Conservation (phyloP, 2,888 invertebrate species). For the Meandrusa payeni region DNA sequence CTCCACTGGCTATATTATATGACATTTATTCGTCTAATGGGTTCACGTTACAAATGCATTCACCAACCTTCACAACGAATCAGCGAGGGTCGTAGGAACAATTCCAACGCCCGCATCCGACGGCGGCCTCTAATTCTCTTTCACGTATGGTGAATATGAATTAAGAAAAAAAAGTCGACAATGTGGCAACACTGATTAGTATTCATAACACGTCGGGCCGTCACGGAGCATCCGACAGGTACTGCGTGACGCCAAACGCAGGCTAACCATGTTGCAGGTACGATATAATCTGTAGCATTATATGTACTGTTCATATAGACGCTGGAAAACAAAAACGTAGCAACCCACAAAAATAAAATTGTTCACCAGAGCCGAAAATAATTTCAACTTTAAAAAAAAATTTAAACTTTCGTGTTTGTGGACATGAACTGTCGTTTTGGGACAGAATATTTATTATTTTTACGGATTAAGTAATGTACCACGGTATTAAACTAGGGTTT, state of each 20-base stretch:
- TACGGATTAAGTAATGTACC: too few species aligned
- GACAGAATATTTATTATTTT: too few species aligned
- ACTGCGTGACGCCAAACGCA: slow-evolving; percentile 14
- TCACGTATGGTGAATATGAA: slow-evolving; percentile 25
- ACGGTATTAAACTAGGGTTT: too few species aligned
- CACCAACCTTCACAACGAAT: slow-evolving; percentile 4
- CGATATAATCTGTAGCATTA: slow-evolving; percentile 7
- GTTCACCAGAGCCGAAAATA: too few species aligned
- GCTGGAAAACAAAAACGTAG: too few species aligned
- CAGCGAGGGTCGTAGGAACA: slow-evolving; percentile 17
- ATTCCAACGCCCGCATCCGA: slow-evolving; percentile 21
- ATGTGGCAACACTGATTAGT: slow-evolving; percentile 22
- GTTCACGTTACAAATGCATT: slow-evolving; percentile 1
- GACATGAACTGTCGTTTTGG: too few species aligned
- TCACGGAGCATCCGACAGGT: slow-evolving; percentile 17
- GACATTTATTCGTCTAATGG: not conserved
- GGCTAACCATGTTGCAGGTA: slow-evolving; percentile 18
- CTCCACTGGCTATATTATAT: too few species aligned
- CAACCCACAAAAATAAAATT: too few species aligned
- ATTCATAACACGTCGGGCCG: slow-evolving; percentile 19
- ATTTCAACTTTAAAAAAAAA: too few species aligned
- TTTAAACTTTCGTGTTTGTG: too few species aligned
- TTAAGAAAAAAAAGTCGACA: slow-evolving; percentile 24
- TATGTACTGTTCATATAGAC: too few species aligned
- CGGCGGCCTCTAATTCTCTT: slow-evolving; percentile 20